Conservation (phyloP, 2,888 invertebrate genomes). For the Patella depressa region DNA sequence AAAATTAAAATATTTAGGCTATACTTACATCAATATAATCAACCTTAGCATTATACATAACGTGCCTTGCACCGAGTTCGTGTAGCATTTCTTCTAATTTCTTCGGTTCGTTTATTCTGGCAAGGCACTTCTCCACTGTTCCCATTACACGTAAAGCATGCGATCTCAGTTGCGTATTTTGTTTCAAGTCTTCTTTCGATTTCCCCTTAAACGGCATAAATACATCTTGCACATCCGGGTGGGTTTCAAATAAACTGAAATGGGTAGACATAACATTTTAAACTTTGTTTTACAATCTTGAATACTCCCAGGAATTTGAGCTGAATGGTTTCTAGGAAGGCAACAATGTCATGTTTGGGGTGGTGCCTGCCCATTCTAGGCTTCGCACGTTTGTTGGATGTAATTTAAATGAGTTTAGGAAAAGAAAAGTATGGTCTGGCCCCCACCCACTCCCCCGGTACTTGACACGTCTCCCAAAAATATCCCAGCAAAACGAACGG, state of each 20-base stretch:
- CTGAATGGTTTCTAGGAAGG: no score
- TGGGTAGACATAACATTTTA: constrained; percentile 22
- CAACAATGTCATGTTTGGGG: no score
- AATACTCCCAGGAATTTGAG: no score
- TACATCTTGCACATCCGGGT: constrained; percentile 74
- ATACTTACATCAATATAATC: constrained; percentile 74
- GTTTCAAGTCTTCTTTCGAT: constrained; percentile 72
- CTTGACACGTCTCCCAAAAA: no score
- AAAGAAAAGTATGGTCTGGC: no score
- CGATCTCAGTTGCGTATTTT: constrained; percentile 73
- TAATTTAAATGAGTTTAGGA: no score
- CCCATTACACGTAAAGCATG: constrained; percentile 75
- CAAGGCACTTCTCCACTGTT: constrained; percentile 74
- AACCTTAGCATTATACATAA: constrained; percentile 74
- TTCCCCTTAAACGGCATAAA: constrained; percentile 74
- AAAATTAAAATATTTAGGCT: neutral
- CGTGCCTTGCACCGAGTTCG: constrained; percentile 74
- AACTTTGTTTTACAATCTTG: neutral
- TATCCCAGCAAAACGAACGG: no score
- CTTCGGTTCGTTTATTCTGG: constrained; percentile 73
- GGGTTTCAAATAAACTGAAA: constrained; percentile 74
- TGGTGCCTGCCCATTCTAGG: no score
- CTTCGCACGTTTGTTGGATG: no score
- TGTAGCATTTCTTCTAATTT: constrained; percentile 73
- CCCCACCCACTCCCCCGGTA: no score